Evolutionary conservation across 2,113 vertebrate genomes (phyloP).

Genomic region (Phaethon lepturus): DNA sequence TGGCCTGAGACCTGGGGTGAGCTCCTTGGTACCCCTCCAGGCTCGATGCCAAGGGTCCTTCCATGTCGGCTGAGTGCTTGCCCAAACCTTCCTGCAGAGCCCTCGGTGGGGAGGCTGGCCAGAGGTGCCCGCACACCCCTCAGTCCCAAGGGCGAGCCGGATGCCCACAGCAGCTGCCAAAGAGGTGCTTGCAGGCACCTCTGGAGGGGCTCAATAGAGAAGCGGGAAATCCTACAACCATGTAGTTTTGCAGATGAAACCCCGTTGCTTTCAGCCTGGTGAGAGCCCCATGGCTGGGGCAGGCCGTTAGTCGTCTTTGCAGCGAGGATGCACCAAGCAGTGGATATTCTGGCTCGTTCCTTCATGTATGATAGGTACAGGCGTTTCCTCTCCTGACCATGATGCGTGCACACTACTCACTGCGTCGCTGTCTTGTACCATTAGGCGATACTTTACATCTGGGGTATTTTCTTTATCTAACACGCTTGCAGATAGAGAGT

Average conservation of each 20-base stretch:
- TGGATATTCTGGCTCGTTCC: not conserved
- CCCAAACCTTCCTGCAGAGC: not conserved
- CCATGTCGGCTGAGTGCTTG: not conserved
- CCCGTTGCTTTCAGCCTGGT: not conserved
- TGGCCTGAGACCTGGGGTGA: not conserved
- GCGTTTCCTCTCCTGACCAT: not conserved
- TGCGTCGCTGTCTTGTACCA: not conserved
- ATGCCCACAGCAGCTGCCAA: not conserved
- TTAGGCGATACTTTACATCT: not conserved
- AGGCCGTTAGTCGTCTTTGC: not conserved
- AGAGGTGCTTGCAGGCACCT: not conserved
- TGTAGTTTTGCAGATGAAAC: not conserved
- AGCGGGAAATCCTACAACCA: rapidly evolving
- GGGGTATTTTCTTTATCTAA: not conserved
- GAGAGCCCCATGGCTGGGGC: not conserved
- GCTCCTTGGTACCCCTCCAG: not conserved
- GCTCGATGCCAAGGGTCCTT: not conserved
- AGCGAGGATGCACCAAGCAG: not conserved
- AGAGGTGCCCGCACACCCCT: not conserved
- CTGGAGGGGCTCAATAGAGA: not conserved
- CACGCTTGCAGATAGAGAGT: not conserved
- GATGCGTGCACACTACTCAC: not conserved
- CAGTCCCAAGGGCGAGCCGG: not conserved
- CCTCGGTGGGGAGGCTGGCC: rapidly evolving
- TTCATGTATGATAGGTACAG: not conserved